Evolutionary conservation across 2,888 invertebrate species (phyloP).

Genomic region (Drosophila neutralis): DNA sequence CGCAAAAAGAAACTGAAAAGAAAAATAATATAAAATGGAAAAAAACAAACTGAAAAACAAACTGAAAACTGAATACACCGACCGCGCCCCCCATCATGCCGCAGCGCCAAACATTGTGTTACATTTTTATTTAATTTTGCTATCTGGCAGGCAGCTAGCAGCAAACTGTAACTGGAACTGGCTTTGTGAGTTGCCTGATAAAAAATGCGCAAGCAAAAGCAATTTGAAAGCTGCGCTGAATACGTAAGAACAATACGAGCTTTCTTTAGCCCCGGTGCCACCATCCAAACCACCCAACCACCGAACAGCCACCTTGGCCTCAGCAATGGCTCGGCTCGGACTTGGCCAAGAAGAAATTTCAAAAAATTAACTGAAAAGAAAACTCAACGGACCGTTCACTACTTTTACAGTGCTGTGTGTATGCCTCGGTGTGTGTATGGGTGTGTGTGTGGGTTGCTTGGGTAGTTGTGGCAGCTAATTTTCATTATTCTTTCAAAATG

Average conservation of each 20-base stretch:
- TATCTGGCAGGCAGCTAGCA: slow-evolving; percentile 61
- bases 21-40: not conserved
- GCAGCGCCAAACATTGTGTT: slow-evolving; percentile 69
- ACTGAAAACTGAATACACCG: slow-evolving; percentile 17
- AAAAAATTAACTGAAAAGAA: slow-evolving; percentile 65
- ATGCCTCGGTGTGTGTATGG: slow-evolving; percentile 14
- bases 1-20: slow-evolving; percentile 6
- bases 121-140: slow-evolving; percentile 78
- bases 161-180: slow-evolving; percentile 42
- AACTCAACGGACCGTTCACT: slow-evolving; percentile 52
- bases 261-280: slow-evolving; percentile 11
- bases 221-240: slow-evolving; percentile 78
- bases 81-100: not conserved
- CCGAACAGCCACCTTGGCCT: slow-evolving; percentile 34
- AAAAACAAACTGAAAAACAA: slow-evolving; percentile 9
- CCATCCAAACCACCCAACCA: not conserved
- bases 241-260: slow-evolving; percentile 76
- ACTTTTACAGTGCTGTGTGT: slow-evolving; percentile 18
- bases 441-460: slow-evolving; percentile 24
- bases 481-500: slow-evolving; percentile 79
- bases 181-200: slow-evolving; percentile 69
- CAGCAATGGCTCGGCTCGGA: slow-evolving; percentile 20
- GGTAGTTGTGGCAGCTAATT: slow-evolving; percentile 76
- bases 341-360: slow-evolving; percentile 48
- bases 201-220: slow-evolving; percentile 80